These are phyloP conservation scores for Rhagologus leucostigma DNA, from an alignment of 2,113 vertebrate genomes.

Conservation along the genomic window DNA sequence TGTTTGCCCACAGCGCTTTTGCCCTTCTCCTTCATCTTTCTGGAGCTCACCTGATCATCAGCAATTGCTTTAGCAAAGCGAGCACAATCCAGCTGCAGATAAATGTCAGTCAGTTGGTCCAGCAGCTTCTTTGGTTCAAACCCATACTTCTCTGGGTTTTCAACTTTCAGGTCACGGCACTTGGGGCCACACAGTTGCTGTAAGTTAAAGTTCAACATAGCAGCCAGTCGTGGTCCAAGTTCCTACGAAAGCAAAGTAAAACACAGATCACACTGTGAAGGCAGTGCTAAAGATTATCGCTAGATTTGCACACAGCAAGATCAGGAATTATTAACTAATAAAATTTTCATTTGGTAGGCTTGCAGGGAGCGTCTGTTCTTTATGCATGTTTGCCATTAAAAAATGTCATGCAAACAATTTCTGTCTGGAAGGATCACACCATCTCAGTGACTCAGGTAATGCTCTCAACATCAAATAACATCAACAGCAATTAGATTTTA, in stretches of 20 bases:
- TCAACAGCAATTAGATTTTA: background rate
- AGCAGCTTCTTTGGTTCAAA: slow-evolving; percentile 99
- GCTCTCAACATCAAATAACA: background rate
- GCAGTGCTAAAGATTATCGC: background rate
- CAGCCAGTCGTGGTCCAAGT: slow-evolving; percentile 92
- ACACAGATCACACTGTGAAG: background rate
- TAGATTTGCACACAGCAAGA: background rate
- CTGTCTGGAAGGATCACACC: background rate
- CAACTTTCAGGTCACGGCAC: slow-evolving; percentile 97
- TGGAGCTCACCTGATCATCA: slow-evolving; percentile 89
- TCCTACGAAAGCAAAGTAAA: slow-evolving; percentile 73
- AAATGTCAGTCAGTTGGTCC: slow-evolving; percentile 98
- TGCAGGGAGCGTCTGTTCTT: background rate
- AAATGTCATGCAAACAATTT: background rate
- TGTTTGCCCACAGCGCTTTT: background rate
- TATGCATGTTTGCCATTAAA: background rate
- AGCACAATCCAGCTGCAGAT: slow-evolving; percentile 94
- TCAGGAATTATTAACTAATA: background rate
- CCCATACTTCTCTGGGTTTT: slow-evolving; percentile 97
- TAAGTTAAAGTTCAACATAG: slow-evolving; percentile 98
- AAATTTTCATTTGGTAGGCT: background rate
- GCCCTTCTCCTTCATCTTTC: background rate
- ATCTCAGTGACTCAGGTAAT: background rate
- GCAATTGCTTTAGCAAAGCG: slow-evolving; percentile 97
- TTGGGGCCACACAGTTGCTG: slow-evolving; percentile 98